Evolutionary conservation across 2,888 invertebrate species (phyloP).

Genomic region (Petrolisthes cinctipes): DNA sequence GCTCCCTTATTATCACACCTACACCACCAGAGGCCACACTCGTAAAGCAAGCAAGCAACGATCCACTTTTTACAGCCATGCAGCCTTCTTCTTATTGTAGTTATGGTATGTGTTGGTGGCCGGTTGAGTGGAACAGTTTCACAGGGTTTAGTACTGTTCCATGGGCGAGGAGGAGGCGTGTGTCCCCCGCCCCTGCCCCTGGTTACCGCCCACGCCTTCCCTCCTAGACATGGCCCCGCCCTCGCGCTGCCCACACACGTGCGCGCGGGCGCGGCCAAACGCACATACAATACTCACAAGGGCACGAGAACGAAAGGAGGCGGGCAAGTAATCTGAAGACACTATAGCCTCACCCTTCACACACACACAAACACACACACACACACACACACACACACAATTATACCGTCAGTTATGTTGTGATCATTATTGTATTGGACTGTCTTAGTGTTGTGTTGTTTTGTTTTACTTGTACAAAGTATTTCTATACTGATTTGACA

Average conservation of each 20-base stretch:
- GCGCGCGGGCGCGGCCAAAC: background rate
- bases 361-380: too few species aligned
- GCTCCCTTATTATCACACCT: too few species aligned
- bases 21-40: conserved; percentile 22
- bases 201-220: conserved; percentile 11
- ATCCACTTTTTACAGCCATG: conserved; percentile 41
- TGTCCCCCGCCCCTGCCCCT: conserved; percentile 16
- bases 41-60: conserved; percentile 50
- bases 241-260: background rate
- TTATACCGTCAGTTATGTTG: too few species aligned
- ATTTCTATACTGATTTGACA: too few species aligned
- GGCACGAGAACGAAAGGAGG: conserved; percentile 27
- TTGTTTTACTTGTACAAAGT: too few species aligned
- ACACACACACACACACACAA: too few species aligned
- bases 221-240: conserved; percentile 1
- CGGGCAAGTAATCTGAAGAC: too few species aligned
- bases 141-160: conserved; percentile 43
- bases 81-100: conserved; percentile 41
- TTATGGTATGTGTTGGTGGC: conserved; percentile 36
- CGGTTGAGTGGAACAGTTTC: conserved; percentile 15
- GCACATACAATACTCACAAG: background rate
- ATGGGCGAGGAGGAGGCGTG: background rate
- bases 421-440: too few species aligned
- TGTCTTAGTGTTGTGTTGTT: too few species aligned
- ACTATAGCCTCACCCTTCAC: too few species aligned